These are phyloP conservation scores for Opisthocomus hoazin DNA, from an alignment of 2,113 vertebrate species.

Conservation along the genomic window DNA sequence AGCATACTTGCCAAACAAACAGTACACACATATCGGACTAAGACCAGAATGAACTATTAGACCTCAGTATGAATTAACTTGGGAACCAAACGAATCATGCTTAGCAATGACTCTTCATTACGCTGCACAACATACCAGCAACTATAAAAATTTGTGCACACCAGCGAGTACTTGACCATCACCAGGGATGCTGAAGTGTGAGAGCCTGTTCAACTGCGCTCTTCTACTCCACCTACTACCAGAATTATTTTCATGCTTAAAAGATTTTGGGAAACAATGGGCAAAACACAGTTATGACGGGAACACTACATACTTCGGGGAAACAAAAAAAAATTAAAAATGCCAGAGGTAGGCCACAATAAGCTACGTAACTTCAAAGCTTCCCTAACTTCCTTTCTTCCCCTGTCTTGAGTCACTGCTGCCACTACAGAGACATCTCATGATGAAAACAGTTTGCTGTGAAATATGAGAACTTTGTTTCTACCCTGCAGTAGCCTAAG, in stretches of 20 bases:
- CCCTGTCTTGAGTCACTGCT: neutral
- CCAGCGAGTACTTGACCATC: neutral
- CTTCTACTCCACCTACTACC: neutral
- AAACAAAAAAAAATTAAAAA: neutral
- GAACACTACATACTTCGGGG: rapidly evolving
- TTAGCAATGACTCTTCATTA: neutral
- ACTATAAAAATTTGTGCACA: neutral
- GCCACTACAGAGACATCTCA: neutral
- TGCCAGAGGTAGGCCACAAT: neutral
- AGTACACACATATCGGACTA: rapidly evolving
- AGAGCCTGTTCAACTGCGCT: rapidly evolving
- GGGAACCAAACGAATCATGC: neutral
- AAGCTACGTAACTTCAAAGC: neutral
- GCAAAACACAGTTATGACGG: neutral
- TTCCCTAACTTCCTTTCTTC: neutral
- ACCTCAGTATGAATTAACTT: neutral
- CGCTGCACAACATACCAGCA: neutral
- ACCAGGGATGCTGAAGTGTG: rapidly evolving
- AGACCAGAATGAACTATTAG: neutral
- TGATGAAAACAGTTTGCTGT: neutral
- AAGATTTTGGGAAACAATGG: neutral
- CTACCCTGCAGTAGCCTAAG: neutral
- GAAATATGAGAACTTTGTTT: constrained; percentile 1
- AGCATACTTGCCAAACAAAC: neutral
- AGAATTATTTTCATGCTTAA: neutral